Evolutionary conservation across 2,113 vertebrate genomes (phyloP), one percentile per base, ranked within the genome.

Genomic region (Rhynchomys soricoides): DNA sequence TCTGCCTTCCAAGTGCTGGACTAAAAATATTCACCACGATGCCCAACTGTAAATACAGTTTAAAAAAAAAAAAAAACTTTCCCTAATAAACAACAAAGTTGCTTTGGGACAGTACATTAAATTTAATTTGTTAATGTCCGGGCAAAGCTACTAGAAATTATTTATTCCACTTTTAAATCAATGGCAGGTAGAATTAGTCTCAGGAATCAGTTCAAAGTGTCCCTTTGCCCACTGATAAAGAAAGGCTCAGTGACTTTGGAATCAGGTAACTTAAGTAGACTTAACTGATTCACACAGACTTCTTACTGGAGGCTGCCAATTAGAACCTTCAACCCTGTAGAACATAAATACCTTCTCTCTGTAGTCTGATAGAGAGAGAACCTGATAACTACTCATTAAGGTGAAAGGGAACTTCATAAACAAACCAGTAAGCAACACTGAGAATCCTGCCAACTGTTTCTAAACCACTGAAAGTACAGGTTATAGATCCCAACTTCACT

Each of bases 161-260:
- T 71, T 78, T 83, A 55, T 73, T 62, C 29, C 31, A 34, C 31
- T 15, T 86, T 86, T 90, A 68, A 87, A 64, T 75, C 48, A 73
- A 24, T 79, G 71, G 45, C n/a, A 37, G 50, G 62, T 64, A 64
- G 62, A 64, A 29, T 64, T 64, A 64, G 62, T 79, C 40, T 37
- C 43, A 40, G 73, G 55, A 92, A 96, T 78, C 52, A 66, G 45
- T 50, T 50, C 40, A 86, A 94, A 92, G 78, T 64, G 79, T 88
- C 40, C 59, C 52, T 45, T 92, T 37, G 24, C n/a, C n/a, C 13
- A 92, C 55, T 81, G 86, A 86, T 62, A 34, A 19, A 26, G 52
- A 48, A 88, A 68, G 48, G 71, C 11, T 31, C 29, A 31, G 11
- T 13, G 64, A 66, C 64, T 66, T 31, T 66, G 29, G 29, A 66